A percentile compares a stretch with the other conserved stretches of the same genome.
phyloP scores from a whole-genome alignment of 1,140 invertebrate genomes.

The Macrobrachium rosenbergii region DNA sequence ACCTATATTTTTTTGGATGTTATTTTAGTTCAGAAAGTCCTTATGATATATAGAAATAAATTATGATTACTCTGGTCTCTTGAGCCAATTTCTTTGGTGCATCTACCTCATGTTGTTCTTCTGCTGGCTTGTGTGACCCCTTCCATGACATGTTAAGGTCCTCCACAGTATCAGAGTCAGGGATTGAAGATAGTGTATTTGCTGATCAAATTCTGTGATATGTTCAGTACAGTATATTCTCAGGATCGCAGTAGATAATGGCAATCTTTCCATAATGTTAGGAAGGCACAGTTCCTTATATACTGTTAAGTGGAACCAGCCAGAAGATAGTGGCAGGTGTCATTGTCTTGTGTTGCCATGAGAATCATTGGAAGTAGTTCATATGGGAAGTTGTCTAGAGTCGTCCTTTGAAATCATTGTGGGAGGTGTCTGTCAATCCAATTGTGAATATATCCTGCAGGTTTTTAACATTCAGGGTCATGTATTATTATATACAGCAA shows the following conservation, averaged over 20 bases:
- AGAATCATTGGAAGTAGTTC: conserved; percentile 47
- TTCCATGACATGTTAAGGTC: conserved; percentile 62
- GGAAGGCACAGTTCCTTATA: conserved; percentile 38
- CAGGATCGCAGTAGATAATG: conserved; percentile 62
- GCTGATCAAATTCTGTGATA: conserved; percentile 63
- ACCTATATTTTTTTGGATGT: conserved; percentile 31
- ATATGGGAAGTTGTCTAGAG: conserved; percentile 43
- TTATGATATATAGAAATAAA: conserved; percentile 47
- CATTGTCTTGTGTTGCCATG: conserved; percentile 46
- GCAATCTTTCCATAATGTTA: conserved; percentile 54
- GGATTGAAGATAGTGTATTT: conserved; percentile 60
- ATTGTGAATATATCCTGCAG: conserved; percentile 64
- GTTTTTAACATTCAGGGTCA: conserved; percentile 64
- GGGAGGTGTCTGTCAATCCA: conserved; percentile 63
- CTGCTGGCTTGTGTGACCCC: conserved; percentile 61
- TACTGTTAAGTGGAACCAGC: conserved; percentile 34
- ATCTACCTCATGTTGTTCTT: conserved; percentile 63
- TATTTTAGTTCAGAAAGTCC: conserved; percentile 39
- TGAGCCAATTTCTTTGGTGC: conserved; percentile 63
- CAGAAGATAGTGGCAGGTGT: conserved; percentile 43
- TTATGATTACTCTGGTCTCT: conserved; percentile 62
- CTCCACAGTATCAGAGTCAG: conserved; percentile 62
- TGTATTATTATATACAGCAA: conserved; percentile 64
- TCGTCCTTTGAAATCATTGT: conserved; percentile 41
- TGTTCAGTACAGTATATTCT: conserved; percentile 61